Evolutionary conservation across 2,888 invertebrate species (phyloP).

Genomic region (Caprella mutica): DNA sequence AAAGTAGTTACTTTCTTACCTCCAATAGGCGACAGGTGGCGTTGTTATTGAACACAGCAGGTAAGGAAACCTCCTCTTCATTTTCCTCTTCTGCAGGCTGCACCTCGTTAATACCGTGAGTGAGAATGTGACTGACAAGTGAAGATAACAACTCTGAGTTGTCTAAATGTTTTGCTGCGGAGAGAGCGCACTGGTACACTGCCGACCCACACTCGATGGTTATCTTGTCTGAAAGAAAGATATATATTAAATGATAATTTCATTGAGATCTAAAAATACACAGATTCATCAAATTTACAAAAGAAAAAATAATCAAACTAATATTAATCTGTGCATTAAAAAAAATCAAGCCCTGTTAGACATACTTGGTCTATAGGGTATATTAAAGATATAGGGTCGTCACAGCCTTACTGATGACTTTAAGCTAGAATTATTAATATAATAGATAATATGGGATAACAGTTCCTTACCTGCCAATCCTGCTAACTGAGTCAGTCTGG

Average conservation of each 20-base stretch:
- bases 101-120: conserved; percentile 11
- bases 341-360: no score
- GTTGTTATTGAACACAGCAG: conserved; percentile 11
- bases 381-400: no score
- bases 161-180: neutral
- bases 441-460: neutral
- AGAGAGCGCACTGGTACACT: conserved; percentile 18
- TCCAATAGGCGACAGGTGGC: conserved; percentile 18
- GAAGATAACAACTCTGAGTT: neutral
- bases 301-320: no score
- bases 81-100: neutral
- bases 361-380: no score
- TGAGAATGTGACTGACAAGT: conserved; percentile 14
- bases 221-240: conserved; percentile 14
- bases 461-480: conserved; percentile 4
- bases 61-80: neutral
- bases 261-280: no score
- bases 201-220: conserved; percentile 17
- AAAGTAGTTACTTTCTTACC: neutral
- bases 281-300: no score
- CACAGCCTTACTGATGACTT: no score
- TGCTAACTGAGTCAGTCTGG: conserved; percentile 16
- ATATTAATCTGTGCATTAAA: no score
- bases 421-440: no score
- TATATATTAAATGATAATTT: no score